Conservation (phyloP, 1,140 invertebrate genomes). For the Lasioglossum albipes region DNA sequence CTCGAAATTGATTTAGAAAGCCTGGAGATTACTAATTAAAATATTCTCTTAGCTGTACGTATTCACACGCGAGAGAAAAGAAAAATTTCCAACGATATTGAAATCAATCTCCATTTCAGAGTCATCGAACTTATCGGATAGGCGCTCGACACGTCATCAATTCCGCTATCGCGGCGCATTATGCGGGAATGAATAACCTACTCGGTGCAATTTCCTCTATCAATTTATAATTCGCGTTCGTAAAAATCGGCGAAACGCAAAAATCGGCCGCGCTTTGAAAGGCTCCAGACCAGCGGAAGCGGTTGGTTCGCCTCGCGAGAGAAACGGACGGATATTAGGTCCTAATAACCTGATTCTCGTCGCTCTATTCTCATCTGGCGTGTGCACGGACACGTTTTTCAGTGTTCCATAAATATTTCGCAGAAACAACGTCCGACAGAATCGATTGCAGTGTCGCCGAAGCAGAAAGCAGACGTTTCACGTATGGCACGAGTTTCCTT, state of each 20-base stretch:
- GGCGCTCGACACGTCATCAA: neutral
- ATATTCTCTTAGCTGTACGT: no score
- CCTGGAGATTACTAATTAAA: no score
- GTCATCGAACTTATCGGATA: neutral
- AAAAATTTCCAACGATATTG: no score
- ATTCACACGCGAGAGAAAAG: no score
- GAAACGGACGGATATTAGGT: conserved; percentile 58
- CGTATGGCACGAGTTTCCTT: neutral
- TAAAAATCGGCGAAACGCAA: neutral
- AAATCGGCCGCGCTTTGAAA: neutral
- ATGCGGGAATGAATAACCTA: neutral
- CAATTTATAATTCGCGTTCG: neutral
- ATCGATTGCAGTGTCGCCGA: neutral
- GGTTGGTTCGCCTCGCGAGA: conserved; percentile 8
- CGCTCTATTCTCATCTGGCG: conserved; percentile 46
- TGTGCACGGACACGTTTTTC: conserved; percentile 29
- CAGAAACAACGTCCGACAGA: neutral
- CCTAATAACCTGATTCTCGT: conserved; percentile 57
- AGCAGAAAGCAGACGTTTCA: conserved; percentile 29
- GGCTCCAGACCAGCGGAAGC: conserved; percentile 9
- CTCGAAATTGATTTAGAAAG: no score
- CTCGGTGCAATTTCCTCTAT: neutral
- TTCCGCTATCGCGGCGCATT: neutral
- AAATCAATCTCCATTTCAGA: no score
- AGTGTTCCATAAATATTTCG: neutral